These are phyloP conservation scores for Xiphophorus hellerii DNA, from an alignment of 2,113 vertebrate species.

Conservation along the genomic window DNA sequence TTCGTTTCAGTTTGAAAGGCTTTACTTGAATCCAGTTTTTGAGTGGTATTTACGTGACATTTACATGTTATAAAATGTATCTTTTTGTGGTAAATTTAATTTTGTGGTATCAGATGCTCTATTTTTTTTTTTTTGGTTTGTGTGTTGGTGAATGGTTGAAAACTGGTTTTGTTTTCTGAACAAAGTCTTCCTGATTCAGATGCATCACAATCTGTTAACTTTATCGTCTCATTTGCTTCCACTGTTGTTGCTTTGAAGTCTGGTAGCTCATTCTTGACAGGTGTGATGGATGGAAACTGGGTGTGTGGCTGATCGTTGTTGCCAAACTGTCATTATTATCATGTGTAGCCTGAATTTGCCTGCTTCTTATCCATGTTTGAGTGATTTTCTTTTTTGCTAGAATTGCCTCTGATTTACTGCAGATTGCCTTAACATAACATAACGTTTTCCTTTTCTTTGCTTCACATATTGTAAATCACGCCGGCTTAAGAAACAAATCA, in stretches of 20 bases:
- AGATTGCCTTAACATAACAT: slow-evolving; percentile 69
- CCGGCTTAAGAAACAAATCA: slow-evolving; percentile 20
- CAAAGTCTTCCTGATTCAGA: slow-evolving; percentile 59
- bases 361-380: slow-evolving; percentile 5
- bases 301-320: slow-evolving; percentile 4
- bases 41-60: slow-evolving; percentile 29
- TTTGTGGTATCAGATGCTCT: slow-evolving; percentile 31
- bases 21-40: slow-evolving; percentile 65
- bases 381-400: neutral
- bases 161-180: slow-evolving; percentile 1
- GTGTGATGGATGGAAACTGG: neutral
- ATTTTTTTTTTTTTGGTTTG: slow-evolving; percentile 20
- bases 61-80: slow-evolving; percentile 15
- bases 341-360: neutral
- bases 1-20: slow-evolving; percentile 42
- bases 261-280: slow-evolving; percentile 31
- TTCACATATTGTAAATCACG: slow-evolving; percentile 29
- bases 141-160: slow-evolving; percentile 17
- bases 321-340: slow-evolving; percentile 28
- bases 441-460: slow-evolving; percentile 14
- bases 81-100: slow-evolving; percentile 20
- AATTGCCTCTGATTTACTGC: slow-evolving; percentile 36
- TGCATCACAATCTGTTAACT: slow-evolving; percentile 25
- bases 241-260: slow-evolving; percentile 7
- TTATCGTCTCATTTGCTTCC: neutral